These are phyloP conservation scores for Scolopax bukidnonensis DNA, from an alignment of 2,797 vertebrate genomes.

Conservation along the genomic window DNA sequence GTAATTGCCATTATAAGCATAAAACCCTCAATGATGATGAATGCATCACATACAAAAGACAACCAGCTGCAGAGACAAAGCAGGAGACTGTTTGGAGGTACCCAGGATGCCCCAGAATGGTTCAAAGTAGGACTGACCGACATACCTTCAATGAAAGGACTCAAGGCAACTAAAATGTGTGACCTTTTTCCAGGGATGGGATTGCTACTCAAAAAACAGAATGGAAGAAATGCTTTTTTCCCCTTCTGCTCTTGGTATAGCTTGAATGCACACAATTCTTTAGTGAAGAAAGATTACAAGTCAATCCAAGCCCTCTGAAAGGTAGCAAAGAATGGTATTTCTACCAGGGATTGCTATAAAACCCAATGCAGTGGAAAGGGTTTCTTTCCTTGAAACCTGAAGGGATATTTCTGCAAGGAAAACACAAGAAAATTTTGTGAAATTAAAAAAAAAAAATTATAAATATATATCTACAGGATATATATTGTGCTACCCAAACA, in stretches of 20 bases:
- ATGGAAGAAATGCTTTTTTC: rapidly evolving
- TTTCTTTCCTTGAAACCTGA: not conserved
- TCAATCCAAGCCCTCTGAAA: not conserved
- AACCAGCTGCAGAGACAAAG: not conserved
- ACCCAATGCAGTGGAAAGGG: not conserved
- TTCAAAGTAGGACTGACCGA: not conserved
- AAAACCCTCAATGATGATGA: not conserved
- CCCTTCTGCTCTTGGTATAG: not conserved
- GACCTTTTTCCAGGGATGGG: not conserved
- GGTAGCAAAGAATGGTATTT: not conserved
- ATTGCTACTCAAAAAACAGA: not conserved
- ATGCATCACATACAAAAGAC: not conserved
- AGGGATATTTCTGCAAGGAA: not conserved
- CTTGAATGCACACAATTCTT: not conserved
- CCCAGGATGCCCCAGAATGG: too few species aligned
- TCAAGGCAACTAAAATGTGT: not conserved
- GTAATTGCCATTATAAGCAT: not conserved
- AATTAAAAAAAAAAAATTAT: not conserved
- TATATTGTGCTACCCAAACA: slow-evolving; percentile 49
- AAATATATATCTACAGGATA: not conserved
- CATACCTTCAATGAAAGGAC: not conserved
- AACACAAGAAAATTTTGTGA: slow-evolving; percentile 37
- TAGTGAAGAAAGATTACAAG: not conserved
- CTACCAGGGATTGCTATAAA: not conserved
- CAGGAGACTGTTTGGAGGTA: not conserved